These are phyloP conservation scores for Amiota mariae DNA, from an alignment of 2,888 invertebrate genomes.

Conservation along the genomic window DNA sequence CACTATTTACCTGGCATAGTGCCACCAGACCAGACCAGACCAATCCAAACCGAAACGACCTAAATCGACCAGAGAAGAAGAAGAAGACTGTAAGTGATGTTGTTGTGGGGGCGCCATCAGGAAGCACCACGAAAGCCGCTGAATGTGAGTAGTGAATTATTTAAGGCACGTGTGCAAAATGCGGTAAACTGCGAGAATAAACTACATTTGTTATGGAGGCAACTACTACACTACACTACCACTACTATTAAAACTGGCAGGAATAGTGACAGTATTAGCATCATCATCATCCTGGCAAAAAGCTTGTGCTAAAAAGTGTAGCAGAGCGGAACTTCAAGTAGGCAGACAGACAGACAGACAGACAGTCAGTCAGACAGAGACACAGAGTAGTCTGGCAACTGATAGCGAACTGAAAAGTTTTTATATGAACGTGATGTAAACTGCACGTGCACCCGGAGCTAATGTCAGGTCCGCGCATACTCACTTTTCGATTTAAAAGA, in stretches of 20 bases:
- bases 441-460: constrained; percentile 51
- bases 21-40: constrained; percentile 45
- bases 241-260: too few species aligned
- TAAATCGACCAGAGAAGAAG: not conserved
- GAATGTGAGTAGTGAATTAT: constrained; percentile 64
- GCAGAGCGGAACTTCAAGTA: constrained; percentile 1
- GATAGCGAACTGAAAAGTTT: constrained; percentile 35
- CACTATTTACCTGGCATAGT: constrained; percentile 50
- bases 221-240: too few species aligned
- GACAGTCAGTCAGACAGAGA: too few species aligned
- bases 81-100: not conserved
- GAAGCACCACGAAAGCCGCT: constrained; percentile 47
- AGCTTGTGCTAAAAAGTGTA: constrained; percentile 25
- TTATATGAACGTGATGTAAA: constrained; percentile 65
- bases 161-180: constrained; percentile 67
- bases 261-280: constrained; percentile 14
- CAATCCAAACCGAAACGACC: constrained; percentile 8
- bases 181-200: constrained; percentile 67
- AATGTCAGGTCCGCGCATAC: too few species aligned
- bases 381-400: constrained; percentile 15
- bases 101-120: not conserved
- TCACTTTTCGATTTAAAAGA: too few species aligned
- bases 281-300: not conserved
- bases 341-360: too few species aligned
- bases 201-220: constrained; percentile 66